These are phyloP conservation scores for Neolamprologus sp. DNA, from an alignment of 2,113 vertebrate genomes.

Conservation along the genomic window DNA sequence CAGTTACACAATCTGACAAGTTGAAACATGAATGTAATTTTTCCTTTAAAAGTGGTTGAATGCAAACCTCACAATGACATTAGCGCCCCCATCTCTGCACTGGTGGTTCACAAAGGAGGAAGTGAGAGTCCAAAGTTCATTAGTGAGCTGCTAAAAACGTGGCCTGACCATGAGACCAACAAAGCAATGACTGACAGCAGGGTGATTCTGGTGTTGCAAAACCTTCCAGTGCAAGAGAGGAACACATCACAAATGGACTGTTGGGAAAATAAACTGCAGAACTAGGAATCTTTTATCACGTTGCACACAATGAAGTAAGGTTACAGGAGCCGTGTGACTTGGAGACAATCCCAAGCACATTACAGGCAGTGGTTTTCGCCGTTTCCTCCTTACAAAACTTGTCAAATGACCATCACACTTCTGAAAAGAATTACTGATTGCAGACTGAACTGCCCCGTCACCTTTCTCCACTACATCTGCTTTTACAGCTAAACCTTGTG, in stretches of 20 bases:
- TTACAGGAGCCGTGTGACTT: not conserved
- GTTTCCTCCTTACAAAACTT: not conserved
- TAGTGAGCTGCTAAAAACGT: not conserved
- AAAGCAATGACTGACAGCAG: not conserved
- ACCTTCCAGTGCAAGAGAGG: not conserved
- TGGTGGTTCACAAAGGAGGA: not conserved
- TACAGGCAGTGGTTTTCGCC: not conserved
- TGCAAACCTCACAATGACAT: not conserved
- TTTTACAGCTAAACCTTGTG: not conserved
- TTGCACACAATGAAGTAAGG: not conserved
- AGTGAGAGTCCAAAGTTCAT: conserved; percentile 41
- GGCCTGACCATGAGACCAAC: not conserved
- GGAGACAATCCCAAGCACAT: not conserved
- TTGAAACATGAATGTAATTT: not conserved
- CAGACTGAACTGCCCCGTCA: not conserved
- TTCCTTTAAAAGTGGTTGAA: not conserved
- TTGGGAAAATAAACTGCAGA: not conserved
- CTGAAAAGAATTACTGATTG: not conserved
- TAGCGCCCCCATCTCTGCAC: not conserved
- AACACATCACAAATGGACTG: not conserved
- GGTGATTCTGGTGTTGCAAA: conserved; percentile 2
- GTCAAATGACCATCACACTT: not conserved
- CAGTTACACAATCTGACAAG: not conserved
- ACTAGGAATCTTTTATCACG: not conserved
- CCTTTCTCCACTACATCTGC: not conserved